Percentiles rank a stretch among this genome's conserved stretches.
These are phyloP conservation scores for Homalodisca vitripennis DNA, from an alignment of 1,140 invertebrate genomes.

Conservation along the genomic window DNA sequence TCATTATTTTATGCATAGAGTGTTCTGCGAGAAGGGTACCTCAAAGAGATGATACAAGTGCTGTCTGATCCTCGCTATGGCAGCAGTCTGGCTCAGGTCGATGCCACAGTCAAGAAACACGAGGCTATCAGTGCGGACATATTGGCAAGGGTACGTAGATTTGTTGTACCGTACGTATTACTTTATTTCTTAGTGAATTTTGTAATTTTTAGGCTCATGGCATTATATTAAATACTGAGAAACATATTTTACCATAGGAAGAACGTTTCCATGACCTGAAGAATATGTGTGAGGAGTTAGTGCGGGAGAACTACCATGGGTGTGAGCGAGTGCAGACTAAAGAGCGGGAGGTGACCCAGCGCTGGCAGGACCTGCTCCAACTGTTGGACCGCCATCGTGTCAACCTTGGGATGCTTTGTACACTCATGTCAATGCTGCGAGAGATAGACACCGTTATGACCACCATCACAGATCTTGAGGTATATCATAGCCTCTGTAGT, in stretches of 20 bases:
- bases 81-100: slow-evolving; percentile 87
- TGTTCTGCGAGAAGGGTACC: slow-evolving; percentile 85
- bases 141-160: slow-evolving; percentile 71
- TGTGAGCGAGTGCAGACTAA: slow-evolving; percentile 77
- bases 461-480: slow-evolving; percentile 79
- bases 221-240: too few relatives aligned
- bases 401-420: slow-evolving; percentile 73
- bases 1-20: too few relatives aligned
- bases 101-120: slow-evolving; percentile 97
- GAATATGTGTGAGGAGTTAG: slow-evolving; percentile 87
- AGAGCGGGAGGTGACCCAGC: slow-evolving; percentile 82
- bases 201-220: too few relatives aligned
- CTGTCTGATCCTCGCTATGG: slow-evolving; percentile 90
- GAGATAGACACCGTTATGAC: slow-evolving; percentile 89
- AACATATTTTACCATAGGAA: slow-evolving; percentile 55
- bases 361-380: slow-evolving; percentile 84
- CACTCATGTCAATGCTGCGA: slow-evolving; percentile 79
- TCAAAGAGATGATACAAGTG: slow-evolving; percentile 98
- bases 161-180: too few relatives aligned
- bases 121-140: slow-evolving; percentile 98
- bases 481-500: too few relatives aligned
- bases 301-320: slow-evolving; percentile 89
- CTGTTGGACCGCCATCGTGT: slow-evolving; percentile 83
- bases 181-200: too few relatives aligned
- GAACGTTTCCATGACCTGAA: slow-evolving; percentile 93